Base-by-base conservation (phyloP, 2,113 vertebrate genomes). In the Hymenochirus boettgeri region DNA sequence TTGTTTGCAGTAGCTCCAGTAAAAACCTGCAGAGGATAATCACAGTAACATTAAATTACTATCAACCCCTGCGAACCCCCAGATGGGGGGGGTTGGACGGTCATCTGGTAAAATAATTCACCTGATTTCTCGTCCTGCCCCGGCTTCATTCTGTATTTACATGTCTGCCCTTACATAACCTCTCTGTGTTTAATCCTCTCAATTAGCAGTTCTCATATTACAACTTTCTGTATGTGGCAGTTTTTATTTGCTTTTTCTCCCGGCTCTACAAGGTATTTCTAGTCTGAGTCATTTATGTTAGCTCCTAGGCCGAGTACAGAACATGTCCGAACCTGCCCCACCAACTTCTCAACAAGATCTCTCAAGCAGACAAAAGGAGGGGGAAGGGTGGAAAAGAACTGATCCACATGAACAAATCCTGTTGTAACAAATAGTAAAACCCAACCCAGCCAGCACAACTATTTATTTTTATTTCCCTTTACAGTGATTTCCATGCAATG, bases 351-450 rank as follows among this genome's bases (percentile, higher is more conserved):
- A 48, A 25, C n/a, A 26, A 55, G 57, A 62, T 33, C 60, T 54
- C 23, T 25, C 58, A 15, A n/a, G 21, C 24, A 19, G 27, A n/a
- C 22, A 9, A 18, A 37, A 57, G 31, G 23, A 33, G 52, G 62
- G 26, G 48, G 63, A 62, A 46, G 61, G 35, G n/a, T 37, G 63
- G 21, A 60, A 51, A 42, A 35, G 42, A 13, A 39, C 5, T 58
- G 50, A 66, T 72, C 15, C 67, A 67, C 55, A 42, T 57, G 52
- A 33, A 15, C 5, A 42, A 42, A n/a, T 15, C 39, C 39, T 42
- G 13, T 6, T 57, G 61, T 45, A 69, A 53, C 26, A 77, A 70
- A 59, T 62, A 55, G 62, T 21, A 56, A 72, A 76, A 69, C 72
- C 59, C 69, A 48, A 61, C 50, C 29, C 27, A 23, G 29, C 46